Base-by-base conservation (phyloP, 1,140 invertebrate genomes). In the Wasmannia auropunctata region DNA sequence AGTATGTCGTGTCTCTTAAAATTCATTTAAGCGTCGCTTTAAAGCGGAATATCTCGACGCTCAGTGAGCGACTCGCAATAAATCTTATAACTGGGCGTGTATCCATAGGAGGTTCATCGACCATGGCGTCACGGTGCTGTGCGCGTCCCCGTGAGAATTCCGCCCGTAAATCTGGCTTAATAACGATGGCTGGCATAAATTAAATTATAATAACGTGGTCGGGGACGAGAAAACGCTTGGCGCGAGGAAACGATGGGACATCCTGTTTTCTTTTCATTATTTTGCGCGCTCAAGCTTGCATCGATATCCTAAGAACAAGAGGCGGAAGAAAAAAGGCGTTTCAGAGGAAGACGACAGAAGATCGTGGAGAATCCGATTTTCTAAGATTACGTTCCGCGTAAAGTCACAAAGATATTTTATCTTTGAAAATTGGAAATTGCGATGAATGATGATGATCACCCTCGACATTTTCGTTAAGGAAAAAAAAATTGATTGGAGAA, bases 251-350 rank as follows among this genome's bases (percentile, higher is more conserved):
- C 65, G 49, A 46, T 2, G 46, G 2, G 31, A 37, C n/a, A 16
- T 43, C 7, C 79, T 81, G 34, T 72, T 81, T 81, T 72, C 65
- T 58, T 81, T 81, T 58, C 79, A 81, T 80, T 80, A 80, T 70
- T 70, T 56, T 40, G 25, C 19, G 65, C 51, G 60, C n/a, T 79
- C 60, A 49, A 51, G 31, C 58, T 34, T 14, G 40, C 40, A 63
- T 43, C 37, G 65, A 81, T 58, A 56, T 81, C 14, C 19, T 31
- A 31, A 58, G 25, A 58, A 37, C 1, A 37, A 8, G n/a, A 3
- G 28, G 10, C 1, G 19, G 25, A 34, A 11, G 11, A 22, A 56
- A 74, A 31, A 70, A 16, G 2, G 3, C 16, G 25, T n/a, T 49
- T 22, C n/a, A n/a, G 46, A 67, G 19, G 46, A 58, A 37, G 6